Evolutionary conservation across 1,140 invertebrate species (phyloP).

Genomic region (Amphibalanus amphitrite): DNA sequence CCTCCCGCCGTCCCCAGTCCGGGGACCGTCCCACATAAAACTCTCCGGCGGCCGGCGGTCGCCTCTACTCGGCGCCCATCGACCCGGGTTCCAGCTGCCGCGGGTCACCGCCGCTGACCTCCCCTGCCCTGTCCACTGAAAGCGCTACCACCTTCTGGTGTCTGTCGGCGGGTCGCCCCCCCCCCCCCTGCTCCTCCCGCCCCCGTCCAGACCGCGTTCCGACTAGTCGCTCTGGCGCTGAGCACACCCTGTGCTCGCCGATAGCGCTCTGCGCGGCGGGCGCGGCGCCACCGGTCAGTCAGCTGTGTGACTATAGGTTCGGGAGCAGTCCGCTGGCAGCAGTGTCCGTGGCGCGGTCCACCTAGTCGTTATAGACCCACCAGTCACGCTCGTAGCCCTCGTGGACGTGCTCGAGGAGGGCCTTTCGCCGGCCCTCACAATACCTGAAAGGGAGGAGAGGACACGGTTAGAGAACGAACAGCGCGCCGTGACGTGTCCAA

Average conservation of each 20-base stretch:
- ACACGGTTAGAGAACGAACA: background rate
- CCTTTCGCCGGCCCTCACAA: constrained; percentile 86
- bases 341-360: background rate
- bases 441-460: constrained; percentile 47
- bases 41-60: too few relatives aligned
- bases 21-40: too few relatives aligned
- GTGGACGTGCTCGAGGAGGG: constrained; percentile 87
- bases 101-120: too few relatives aligned
- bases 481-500: too few relatives aligned
- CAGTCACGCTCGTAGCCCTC: constrained; percentile 97
- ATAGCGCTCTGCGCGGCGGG: background rate
- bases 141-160: background rate
- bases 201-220: background rate
- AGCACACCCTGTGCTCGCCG: background rate
- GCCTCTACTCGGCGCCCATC: too few relatives aligned
- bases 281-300: background rate
- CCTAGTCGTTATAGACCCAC: constrained; percentile 62
- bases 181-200: too few relatives aligned
- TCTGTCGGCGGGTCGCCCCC: background rate
- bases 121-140: background rate
- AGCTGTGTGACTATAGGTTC: background rate
- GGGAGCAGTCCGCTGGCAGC: too few relatives aligned
- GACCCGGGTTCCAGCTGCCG: too few relatives aligned
- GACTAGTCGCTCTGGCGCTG: background rate
- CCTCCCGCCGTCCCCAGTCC: too few relatives aligned